Conservation (phyloP, 1,140 invertebrate species). For the Tribolium castaneum region DNA sequence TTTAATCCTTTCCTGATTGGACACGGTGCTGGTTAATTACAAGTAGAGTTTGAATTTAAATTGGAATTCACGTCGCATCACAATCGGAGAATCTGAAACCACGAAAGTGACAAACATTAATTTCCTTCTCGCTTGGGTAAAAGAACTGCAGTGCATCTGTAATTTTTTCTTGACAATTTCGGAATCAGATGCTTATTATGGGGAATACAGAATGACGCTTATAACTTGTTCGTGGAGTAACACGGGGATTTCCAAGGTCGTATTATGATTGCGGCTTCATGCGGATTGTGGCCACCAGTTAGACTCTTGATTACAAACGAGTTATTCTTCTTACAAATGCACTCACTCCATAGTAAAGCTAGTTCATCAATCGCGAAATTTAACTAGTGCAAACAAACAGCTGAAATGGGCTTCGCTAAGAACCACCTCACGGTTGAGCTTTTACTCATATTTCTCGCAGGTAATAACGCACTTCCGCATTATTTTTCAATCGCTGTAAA, state of each 20-base stretch:
- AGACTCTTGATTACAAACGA: slow-evolving; percentile 23
- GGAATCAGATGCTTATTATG: slow-evolving; percentile 10
- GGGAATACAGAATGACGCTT: slow-evolving; percentile 45
- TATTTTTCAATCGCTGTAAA: slow-evolving; percentile 20
- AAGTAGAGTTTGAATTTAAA: background rate
- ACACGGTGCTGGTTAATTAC: background rate
- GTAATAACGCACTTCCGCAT: slow-evolving; percentile 5
- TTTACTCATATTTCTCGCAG: slow-evolving; percentile 12
- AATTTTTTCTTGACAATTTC: slow-evolving; percentile 2
- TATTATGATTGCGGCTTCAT: slow-evolving; percentile 33
- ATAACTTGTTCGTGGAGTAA: slow-evolving; percentile 42
- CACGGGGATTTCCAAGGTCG: slow-evolving; percentile 51
- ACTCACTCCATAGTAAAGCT: slow-evolving; percentile 20
- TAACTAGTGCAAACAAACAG: slow-evolving; percentile 29
- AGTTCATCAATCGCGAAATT: slow-evolving; percentile 5
- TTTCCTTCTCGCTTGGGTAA: background rate
- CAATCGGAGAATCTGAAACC: background rate
- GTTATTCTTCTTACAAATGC: slow-evolving; percentile 35
- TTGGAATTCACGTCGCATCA: slow-evolving; percentile 3
- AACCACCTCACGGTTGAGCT: background rate
- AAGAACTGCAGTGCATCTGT: background rate
- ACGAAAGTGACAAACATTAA: background rate
- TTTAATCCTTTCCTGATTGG: slow-evolving; percentile 2
- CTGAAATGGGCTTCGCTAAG: slow-evolving; percentile 8
- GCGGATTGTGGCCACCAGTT: slow-evolving; percentile 1